Percentiles rank a stretch among this genome's conserved stretches.
These are phyloP conservation scores for Propithecus coquereli DNA, from an alignment of 2,113 vertebrate species.

Conservation along the genomic window DNA sequence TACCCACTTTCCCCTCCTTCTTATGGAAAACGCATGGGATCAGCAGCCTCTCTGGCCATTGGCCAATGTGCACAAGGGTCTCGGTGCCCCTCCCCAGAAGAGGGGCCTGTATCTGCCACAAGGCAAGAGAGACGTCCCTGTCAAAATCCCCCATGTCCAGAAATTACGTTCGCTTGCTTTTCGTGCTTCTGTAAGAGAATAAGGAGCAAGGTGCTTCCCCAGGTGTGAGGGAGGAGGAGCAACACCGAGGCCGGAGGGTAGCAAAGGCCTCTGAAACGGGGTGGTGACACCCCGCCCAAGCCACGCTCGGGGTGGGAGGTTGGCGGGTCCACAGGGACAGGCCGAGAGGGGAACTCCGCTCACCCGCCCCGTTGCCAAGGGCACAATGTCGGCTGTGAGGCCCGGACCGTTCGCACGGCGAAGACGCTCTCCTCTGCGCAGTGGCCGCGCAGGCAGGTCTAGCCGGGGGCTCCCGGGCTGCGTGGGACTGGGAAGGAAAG, in stretches of 20 bases:
- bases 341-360: too few species aligned
- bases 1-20: not conserved
- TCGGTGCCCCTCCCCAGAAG: not conserved
- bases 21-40: not conserved
- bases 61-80: not conserved
- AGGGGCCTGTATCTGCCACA: not conserved
- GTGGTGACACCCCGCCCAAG: not conserved
- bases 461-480: not conserved
- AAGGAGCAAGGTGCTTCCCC: not conserved
- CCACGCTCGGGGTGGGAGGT: not conserved
- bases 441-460: not conserved
- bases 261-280: not conserved
- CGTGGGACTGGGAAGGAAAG: not conserved
- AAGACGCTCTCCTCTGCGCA: rapidly evolving
- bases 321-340: not conserved
- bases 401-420: too few species aligned
- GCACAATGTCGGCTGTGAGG: not conserved
- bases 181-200: not conserved
- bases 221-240: not conserved
- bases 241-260: not conserved
- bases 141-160: not conserved
- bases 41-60: not conserved
- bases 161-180: not conserved
- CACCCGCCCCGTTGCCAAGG: not conserved
- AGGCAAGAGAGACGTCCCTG: not conserved